These are phyloP conservation scores for Ptychadena robeensis DNA, from an alignment of 2,797 vertebrate species.

Conservation along the genomic window DNA sequence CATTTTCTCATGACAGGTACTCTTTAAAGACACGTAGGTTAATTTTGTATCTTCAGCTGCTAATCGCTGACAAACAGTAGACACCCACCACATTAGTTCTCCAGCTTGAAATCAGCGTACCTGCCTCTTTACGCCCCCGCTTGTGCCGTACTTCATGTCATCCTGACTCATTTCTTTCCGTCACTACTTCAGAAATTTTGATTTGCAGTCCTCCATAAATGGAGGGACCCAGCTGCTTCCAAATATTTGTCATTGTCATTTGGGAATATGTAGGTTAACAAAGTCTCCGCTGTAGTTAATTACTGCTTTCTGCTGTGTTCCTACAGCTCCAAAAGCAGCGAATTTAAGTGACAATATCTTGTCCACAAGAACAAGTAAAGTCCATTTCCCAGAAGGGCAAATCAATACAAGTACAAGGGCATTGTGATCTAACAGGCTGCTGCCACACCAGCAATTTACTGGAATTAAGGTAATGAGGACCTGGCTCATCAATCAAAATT, in stretches of 20 bases:
- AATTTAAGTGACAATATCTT: slow-evolving; percentile 2
- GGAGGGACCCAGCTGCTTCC: neutral
- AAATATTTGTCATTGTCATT: neutral
- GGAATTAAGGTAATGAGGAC: neutral
- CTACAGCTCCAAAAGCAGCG: neutral
- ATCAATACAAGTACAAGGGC: slow-evolving; percentile 41
- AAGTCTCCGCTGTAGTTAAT: neutral
- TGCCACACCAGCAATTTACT: neutral
- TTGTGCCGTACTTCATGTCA: neutral
- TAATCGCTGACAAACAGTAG: slow-evolving; percentile 7
- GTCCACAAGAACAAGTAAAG: slow-evolving; percentile 1
- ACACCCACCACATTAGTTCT: neutral
- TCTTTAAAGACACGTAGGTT: neutral
- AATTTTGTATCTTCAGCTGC: neutral
- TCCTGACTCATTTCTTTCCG: neutral
- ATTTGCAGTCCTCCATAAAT: neutral
- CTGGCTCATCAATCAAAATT: slow-evolving; percentile 16
- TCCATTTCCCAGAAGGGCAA: slow-evolving; percentile 11
- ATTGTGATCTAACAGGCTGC: neutral
- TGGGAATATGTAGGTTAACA: neutral
- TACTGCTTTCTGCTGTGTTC: neutral
- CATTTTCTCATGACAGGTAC: neutral
- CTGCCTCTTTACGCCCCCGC: neutral
- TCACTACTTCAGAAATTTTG: neutral
- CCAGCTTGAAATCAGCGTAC: neutral